A percentile compares a stretch with the other conserved stretches of the same genome.
These are phyloP conservation scores for Musca domestica DNA, from an alignment of 1,140 invertebrate genomes.

Conservation along the genomic window DNA sequence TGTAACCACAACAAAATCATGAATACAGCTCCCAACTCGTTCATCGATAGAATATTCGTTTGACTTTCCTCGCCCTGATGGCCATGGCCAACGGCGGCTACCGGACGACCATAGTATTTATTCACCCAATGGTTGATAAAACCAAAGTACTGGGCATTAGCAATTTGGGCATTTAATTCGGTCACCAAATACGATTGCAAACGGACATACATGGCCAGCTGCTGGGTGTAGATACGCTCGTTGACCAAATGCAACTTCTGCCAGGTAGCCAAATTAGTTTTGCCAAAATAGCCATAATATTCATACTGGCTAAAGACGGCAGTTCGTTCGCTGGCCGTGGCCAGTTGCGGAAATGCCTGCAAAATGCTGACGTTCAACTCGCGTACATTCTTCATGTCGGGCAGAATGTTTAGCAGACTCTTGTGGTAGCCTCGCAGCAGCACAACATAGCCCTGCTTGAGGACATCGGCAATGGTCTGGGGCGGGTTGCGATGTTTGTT, in stretches of 20 bases:
- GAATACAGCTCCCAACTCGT: slow-evolving; percentile 15
- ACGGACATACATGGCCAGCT: slow-evolving; percentile 42
- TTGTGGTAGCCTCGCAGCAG: slow-evolving; percentile 27
- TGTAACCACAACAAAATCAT: slow-evolving; percentile 6
- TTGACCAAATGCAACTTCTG: slow-evolving; percentile 36
- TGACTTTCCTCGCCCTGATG: neutral
- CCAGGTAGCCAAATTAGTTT: slow-evolving; percentile 26
- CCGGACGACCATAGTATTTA: neutral
- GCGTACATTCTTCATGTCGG: neutral
- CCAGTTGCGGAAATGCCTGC: slow-evolving; percentile 18
- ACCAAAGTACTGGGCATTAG: neutral
- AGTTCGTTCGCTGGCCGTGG: slow-evolving; percentile 36
- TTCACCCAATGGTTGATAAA: slow-evolving; percentile 5
- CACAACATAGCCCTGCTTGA: slow-evolving; percentile 35
- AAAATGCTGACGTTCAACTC: slow-evolving; percentile 5
- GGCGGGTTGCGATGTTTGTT: slow-evolving; percentile 42
- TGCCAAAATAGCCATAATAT: slow-evolving; percentile 45
- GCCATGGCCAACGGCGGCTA: neutral
- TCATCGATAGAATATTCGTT: neutral
- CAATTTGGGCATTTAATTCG: neutral
- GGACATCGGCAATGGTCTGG: slow-evolving; percentile 40
- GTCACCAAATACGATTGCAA: slow-evolving; percentile 37
- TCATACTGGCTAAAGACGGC: slow-evolving; percentile 43
- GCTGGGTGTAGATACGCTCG: slow-evolving; percentile 44
- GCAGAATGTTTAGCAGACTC: neutral